Conservation (phyloP, 2,797 vertebrate species). For the Prionace glauca region DNA sequence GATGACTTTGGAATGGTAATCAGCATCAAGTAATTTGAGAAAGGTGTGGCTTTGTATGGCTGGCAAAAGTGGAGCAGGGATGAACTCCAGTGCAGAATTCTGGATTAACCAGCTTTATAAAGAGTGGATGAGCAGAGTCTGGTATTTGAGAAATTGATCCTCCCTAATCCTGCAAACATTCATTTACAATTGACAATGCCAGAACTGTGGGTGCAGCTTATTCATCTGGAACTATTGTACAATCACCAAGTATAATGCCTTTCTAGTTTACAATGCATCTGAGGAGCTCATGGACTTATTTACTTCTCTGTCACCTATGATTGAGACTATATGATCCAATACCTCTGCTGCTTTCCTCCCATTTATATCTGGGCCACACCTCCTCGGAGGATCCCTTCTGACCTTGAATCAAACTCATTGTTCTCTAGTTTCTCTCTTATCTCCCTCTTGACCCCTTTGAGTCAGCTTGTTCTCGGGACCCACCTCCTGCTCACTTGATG, state of each 20-base stretch:
- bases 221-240: not conserved
- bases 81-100: not conserved
- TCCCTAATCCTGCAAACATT: not conserved
- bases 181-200: not conserved
- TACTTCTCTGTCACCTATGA: not conserved
- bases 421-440: not conserved
- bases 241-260: not conserved
- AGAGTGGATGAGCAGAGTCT: not conserved
- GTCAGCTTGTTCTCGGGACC: not conserved
- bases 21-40: not conserved
- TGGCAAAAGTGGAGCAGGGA: not conserved
- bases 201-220: not conserved
- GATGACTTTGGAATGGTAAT: not conserved
- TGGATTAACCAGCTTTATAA: not conserved
- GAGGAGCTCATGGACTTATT: not conserved
- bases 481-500: not conserved
- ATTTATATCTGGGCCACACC: too few relatives aligned
- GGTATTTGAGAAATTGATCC: not conserved
- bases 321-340: not conserved
- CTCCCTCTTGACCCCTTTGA: not conserved
- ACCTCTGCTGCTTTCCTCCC: not conserved
- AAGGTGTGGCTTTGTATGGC: not conserved
- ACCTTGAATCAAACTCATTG: too few relatives aligned
- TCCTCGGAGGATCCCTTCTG: not conserved
- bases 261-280: not conserved